A percentile compares a stretch with the other conserved stretches of the same genome.
These are phyloP conservation scores for Phocides pigmalion DNA, from an alignment of 1,140 invertebrate genomes.

Conservation along the genomic window DNA sequence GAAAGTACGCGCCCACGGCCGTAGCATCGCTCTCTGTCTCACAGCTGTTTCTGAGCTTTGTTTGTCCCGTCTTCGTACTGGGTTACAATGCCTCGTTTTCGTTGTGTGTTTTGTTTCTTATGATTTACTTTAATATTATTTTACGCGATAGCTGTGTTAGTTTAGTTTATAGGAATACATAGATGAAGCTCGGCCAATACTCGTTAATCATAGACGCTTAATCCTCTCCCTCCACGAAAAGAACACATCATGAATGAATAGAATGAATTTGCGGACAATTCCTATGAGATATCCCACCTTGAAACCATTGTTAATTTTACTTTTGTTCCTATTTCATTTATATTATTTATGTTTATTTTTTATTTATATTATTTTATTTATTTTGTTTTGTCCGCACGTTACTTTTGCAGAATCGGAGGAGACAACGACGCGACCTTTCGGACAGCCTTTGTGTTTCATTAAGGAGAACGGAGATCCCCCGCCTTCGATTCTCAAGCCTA, in stretches of 20 bases:
- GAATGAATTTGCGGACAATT: conserved; percentile 22
- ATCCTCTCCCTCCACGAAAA: conserved; percentile 64
- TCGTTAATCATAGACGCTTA: conserved; percentile 64
- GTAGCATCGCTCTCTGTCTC: conserved; percentile 75
- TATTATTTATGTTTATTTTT: conserved; percentile 57
- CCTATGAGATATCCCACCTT: conserved; percentile 38
- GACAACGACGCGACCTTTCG: conserved; percentile 89
- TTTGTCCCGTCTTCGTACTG: conserved; percentile 72
- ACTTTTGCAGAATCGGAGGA: conserved; percentile 84
- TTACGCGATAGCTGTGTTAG: conserved; percentile 74
- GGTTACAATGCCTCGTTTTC: conserved; percentile 68
- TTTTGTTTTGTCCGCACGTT: conserved; percentile 78
- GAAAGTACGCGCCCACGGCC: conserved; percentile 88
- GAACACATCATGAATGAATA: conserved; percentile 44
- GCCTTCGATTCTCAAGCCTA: conserved; percentile 80
- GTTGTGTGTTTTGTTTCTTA: conserved; percentile 68
- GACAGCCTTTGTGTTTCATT: conserved; percentile 88
- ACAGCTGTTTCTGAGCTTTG: conserved; percentile 71
- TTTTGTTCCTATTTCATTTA: conserved; percentile 53
- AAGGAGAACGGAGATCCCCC: conserved; percentile 85
- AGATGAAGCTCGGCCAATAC: conserved; percentile 68
- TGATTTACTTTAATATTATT: conserved; percentile 60
- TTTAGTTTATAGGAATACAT: conserved; percentile 64
- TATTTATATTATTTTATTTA: conserved; percentile 70
- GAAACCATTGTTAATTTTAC: conserved; percentile 43